phyloP scores from a whole-genome alignment of 1,140 invertebrate species.

The Trachelipus rathkii region DNA sequence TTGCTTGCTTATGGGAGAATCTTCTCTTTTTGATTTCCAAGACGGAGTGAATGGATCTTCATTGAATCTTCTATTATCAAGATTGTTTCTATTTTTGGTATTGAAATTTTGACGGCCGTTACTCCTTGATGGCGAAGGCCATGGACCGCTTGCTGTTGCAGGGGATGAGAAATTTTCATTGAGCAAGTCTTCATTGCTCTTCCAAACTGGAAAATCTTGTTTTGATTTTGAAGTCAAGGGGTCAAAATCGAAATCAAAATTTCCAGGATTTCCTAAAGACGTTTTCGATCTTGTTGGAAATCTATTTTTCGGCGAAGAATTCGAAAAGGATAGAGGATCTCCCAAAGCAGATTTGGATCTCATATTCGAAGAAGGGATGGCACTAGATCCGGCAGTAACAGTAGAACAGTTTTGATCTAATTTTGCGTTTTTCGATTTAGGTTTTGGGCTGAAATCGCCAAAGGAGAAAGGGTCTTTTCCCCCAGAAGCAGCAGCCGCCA shows the following conservation, averaged over 20 bases:
- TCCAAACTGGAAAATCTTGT: slow-evolving; percentile 33
- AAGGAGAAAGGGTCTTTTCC: slow-evolving; percentile 38
- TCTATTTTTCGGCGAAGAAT: slow-evolving; percentile 18
- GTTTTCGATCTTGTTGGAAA: slow-evolving; percentile 40
- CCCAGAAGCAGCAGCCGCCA: slow-evolving; percentile 20
- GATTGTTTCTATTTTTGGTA: slow-evolving; percentile 19
- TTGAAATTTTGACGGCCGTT: slow-evolving; percentile 19
- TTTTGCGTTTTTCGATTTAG: background rate
- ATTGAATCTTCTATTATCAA: background rate
- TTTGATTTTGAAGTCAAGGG: slow-evolving; percentile 38
- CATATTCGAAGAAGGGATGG: background rate
- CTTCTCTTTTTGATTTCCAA: slow-evolving; percentile 51
- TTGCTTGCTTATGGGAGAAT: slow-evolving; percentile 48
- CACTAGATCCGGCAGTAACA: background rate
- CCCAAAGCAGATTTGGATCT: slow-evolving; percentile 42
- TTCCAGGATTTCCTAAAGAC: slow-evolving; percentile 34
- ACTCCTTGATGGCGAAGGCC: slow-evolving; percentile 34
- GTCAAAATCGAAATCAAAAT: slow-evolving; percentile 37
- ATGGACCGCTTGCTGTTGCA: background rate
- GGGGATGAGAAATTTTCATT: slow-evolving; percentile 38
- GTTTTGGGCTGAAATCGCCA: slow-evolving; percentile 31
- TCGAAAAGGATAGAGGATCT: slow-evolving; percentile 30
- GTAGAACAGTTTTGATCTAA: background rate
- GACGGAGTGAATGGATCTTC: slow-evolving; percentile 41
- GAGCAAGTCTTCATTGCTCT: slow-evolving; percentile 44